Base-by-base conservation (phyloP, 2,113 vertebrate species). In the Willisornis vidua region DNA sequence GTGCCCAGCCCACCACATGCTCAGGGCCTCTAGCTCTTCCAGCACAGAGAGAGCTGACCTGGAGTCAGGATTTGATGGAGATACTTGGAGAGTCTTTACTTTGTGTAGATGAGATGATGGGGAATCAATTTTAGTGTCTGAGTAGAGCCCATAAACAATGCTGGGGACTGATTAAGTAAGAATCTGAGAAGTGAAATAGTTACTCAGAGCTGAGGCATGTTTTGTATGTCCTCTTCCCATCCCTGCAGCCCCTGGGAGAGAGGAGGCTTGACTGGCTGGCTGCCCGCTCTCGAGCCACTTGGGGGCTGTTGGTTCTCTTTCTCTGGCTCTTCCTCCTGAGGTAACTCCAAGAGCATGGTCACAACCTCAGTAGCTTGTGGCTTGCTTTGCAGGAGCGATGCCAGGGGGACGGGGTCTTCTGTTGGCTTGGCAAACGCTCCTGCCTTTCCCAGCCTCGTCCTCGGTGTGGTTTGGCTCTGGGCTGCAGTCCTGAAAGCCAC, bases 311-410 rank as follows among this genome's bases (percentile, higher is more conserved):
- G 1, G 15, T 85, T 45, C 22, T 79, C 9, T 48, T 79, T 73
- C 29, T 48, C 8, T 25, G 52, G 9, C 37, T 63, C 35, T 68
- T 54, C 19, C 31, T 87, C 39, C 52, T 0, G 3, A 28, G 46
- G 19, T n/a, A 12, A 16, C 15, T 52, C 48, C 1, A 3, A 20
- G 26, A 31, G 37, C 19, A 1, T 1, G 58, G 58, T 22, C 3
- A 2, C 1, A 10, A 79, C 65, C 48, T 58, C 5, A 0, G 57
- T 19, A 29, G 41, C 39, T 54, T 13, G 13, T n/a, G 71, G 14
- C 35, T 57, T 65, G 20, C 43, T 72, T 71, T 26, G 29, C 33
- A 17, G 73, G 63, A 70, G 67, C 12, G 12, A 3, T 70, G 51
- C 63, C 7, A 7, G 31, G 51, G 24, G 57, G 37, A 41, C 3